Conservation (phyloP, 2,113 vertebrate genomes). For the Poecilia latipinna region DNA sequence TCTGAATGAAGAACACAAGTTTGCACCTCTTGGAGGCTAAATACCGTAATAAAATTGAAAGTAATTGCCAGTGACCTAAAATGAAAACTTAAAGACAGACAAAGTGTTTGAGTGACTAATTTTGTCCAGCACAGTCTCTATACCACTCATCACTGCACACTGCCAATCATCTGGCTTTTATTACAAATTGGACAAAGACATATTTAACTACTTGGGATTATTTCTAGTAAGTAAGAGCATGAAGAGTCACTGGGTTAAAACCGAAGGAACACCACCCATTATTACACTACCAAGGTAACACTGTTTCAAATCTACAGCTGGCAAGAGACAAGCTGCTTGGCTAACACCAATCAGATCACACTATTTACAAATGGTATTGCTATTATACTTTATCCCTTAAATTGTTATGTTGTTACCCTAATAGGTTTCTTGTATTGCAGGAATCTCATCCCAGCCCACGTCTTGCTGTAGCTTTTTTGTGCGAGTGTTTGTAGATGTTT, state of each 20-base stretch:
- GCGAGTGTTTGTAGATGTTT: neutral
- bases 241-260: neutral
- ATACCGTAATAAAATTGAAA: no score
- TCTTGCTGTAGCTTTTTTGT: neutral
- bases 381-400: neutral
- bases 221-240: neutral
- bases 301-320: neutral
- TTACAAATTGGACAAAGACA: neutral
- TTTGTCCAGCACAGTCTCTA: no score
- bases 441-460: neutral
- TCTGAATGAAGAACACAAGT: no score
- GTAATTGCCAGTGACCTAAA: no score
- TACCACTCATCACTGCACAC: no score
- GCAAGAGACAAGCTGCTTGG: neutral
- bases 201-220: neutral
- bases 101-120: no score
- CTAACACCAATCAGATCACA: neutral
- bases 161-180: no score
- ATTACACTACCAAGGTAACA: neutral
- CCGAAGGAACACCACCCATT: neutral
- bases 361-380: neutral
- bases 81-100: no score
- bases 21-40: no score
- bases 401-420: neutral
- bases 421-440: neutral